Base-by-base conservation (phyloP, 2,888 invertebrate genomes). In the Rotaria sp. region DNA sequence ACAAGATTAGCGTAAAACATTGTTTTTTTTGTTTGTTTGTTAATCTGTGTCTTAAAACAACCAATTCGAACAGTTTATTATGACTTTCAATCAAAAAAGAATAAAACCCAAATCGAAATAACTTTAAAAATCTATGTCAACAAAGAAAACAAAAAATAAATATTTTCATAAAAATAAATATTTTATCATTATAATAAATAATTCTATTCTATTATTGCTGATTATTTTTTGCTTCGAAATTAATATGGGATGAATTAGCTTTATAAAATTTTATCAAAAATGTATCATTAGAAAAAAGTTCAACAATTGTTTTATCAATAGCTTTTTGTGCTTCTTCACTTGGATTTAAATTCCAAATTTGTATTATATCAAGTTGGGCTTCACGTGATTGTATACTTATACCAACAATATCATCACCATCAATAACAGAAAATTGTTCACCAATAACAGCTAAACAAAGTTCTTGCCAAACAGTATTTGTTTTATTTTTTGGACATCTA, bases 361-460 rank as follows among this genome's bases (percentile, higher is more conserved):
- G 86, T 24, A 86, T 30, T 38, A 75, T 8, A 84, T 86, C 86
- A 26, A 80, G 38, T 41, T 3, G 2, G 0, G 45, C 80, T 18
- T 75, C 80, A n/a, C 86, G 52, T 26, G 80, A 24, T 35, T 85
- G 80, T 41, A 86, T 67, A 57, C 57, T 85, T 13, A 86, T 24
- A 26, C 86, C 86, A 35, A 85, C 85, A 48, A 86, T 38, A 30
- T 86, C 85, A 84, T 86, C 86, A 91, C 91, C 91, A 87, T 92
- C 91, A 30, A 91, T 91, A 84, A 93, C 90, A 88, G 90, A 90
- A 48, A 93, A 92, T 88, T 93, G 93, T 89, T 93, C 93, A 26
- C 93, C 93, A 87, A 93, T 93, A 13, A 93, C 93, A 85, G 93
- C 93, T 87, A 93, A 90, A 52, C 93, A 91, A 84, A 93, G 89